These are phyloP conservation scores for Agrotis puta DNA, from an alignment of 2,888 invertebrate species.

Conservation along the genomic window DNA sequence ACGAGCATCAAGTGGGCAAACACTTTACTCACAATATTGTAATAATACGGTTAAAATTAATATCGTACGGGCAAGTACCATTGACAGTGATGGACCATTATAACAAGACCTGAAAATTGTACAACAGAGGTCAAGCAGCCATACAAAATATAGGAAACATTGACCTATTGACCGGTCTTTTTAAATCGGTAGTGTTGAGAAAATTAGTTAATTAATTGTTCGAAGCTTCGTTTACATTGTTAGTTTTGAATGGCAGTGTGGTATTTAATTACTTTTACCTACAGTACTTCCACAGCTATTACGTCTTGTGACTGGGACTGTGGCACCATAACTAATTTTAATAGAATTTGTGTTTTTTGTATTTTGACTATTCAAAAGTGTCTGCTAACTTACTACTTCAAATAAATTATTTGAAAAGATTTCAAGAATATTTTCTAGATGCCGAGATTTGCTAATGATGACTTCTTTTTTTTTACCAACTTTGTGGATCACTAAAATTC, in stretches of 20 bases:
- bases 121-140: conserved; percentile 7
- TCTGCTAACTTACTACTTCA: too few relatives aligned
- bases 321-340: too few relatives aligned
- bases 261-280: conserved; percentile 26
- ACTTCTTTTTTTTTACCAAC: too few relatives aligned
- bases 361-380: too few relatives aligned
- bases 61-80: conserved; percentile 48
- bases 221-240: conserved; percentile 10
- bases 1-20: conserved; percentile 39
- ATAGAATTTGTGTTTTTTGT: too few relatives aligned
- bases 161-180: neutral
- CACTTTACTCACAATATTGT: conserved; percentile 47
- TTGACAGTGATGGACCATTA: conserved; percentile 24
- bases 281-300: too few relatives aligned
- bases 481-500: conserved; percentile 11
- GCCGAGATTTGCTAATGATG: too few relatives aligned
- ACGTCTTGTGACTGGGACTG: too few relatives aligned
- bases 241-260: conserved; percentile 15
- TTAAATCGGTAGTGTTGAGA: conserved; percentile 1
- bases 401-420: too few relatives aligned
- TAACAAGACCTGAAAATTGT: neutral
- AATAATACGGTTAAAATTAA: conserved; percentile 45
- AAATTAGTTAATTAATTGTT: conserved; percentile 29
- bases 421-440: too few relatives aligned
- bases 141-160: neutral